Conservation (phyloP, 64 coral and sea anemone genomes). For the Platygyra sinensis region DNA sequence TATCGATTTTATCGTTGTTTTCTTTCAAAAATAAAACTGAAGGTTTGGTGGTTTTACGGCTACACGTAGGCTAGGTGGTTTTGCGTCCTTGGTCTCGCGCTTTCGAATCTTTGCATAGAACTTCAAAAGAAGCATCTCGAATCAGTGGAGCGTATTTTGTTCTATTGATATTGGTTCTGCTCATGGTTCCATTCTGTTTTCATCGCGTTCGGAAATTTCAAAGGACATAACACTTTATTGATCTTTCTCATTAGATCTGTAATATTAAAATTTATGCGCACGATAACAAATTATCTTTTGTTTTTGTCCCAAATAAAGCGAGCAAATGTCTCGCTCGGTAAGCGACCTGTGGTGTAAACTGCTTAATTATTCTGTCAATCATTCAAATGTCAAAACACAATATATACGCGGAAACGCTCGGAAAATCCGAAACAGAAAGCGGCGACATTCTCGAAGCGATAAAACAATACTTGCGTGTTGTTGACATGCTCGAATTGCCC, state of each 20-base stretch:
- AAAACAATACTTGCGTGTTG: constrained; percentile 20
- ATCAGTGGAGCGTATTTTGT: background rate
- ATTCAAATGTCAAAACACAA: background rate
- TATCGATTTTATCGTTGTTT: background rate
- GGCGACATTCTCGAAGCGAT: constrained; percentile 7
- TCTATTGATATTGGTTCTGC: background rate
- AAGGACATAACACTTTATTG: background rate
- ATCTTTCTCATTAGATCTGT: background rate
- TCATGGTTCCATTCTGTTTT: background rate
- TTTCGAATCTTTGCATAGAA: background rate
- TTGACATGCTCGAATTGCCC: constrained; percentile 1
- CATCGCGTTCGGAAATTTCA: constrained; percentile 1
- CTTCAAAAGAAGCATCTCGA: background rate
- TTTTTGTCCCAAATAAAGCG: background rate
- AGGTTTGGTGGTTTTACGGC: background rate
- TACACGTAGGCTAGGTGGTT: background rate
- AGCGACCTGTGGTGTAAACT: background rate
- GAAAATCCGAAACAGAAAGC: constrained; percentile 19
- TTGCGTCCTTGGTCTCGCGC: background rate
- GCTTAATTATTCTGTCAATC: constrained; percentile 23
- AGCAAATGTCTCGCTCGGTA: background rate
- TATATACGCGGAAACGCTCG: constrained; percentile 3
- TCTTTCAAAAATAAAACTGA: background rate
- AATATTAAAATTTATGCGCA: constrained; percentile 36
- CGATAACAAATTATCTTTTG: constrained; percentile 23